Percentiles rank a stretch among this genome's conserved stretches.
These are phyloP conservation scores for Pantelozetes paolii DNA, from an alignment of 2,888 invertebrate genomes.

Conservation along the genomic window DNA sequence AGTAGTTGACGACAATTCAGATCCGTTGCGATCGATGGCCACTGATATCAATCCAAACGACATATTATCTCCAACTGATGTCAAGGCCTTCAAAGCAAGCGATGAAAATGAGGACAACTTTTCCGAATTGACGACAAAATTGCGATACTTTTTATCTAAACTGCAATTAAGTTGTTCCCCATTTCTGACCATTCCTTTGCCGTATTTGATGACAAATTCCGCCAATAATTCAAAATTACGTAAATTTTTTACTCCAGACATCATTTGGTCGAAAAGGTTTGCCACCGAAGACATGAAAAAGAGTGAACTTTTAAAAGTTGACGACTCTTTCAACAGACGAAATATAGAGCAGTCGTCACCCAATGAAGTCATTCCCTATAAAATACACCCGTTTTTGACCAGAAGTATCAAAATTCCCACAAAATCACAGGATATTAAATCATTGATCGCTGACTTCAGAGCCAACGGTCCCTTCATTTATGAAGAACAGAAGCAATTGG, in stretches of 20 bases:
- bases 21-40: conserved; percentile 63
- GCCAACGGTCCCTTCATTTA: conserved; percentile 66
- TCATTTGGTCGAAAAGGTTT: conserved; percentile 40
- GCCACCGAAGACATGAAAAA: not conserved
- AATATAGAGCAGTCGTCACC: conserved; percentile 32
- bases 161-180: conserved; percentile 73
- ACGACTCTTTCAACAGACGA: not conserved
- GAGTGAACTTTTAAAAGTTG: conserved; percentile 13
- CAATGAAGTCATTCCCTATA: not conserved
- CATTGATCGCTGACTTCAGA: conserved; percentile 74
- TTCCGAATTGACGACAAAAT: conserved; percentile 26
- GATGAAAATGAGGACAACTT: conserved; percentile 15
- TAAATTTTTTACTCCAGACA: conserved; percentile 61
- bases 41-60: not conserved
- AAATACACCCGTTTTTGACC: conserved; percentile 42
- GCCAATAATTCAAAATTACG: conserved; percentile 71
- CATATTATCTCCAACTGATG: not conserved
- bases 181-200: conserved; percentile 73
- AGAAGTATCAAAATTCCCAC: not conserved
- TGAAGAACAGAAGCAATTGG: conserved; percentile 7
- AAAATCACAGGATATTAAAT: conserved; percentile 54
- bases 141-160: conserved; percentile 44
- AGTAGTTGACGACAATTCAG: conserved; percentile 71
- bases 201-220: conserved; percentile 78
- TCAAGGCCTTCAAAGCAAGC: not conserved